Evolutionary conservation across 2,797 vertebrate genomes (phyloP).

Genomic region (Monodelphis domestica): DNA sequence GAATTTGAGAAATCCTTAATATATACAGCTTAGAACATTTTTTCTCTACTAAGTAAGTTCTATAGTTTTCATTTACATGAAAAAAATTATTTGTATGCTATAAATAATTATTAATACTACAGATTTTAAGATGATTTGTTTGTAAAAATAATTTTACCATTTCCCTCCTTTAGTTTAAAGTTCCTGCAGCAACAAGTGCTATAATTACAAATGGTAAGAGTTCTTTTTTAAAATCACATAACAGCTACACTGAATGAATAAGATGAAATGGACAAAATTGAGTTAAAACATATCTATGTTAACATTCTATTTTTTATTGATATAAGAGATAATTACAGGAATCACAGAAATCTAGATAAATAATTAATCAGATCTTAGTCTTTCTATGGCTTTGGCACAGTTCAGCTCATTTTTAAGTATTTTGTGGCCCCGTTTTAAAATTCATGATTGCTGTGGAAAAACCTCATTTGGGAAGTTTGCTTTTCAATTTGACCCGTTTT

Average conservation of each 20-base stretch:
- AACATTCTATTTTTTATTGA: not conserved
- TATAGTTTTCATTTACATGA: conserved; percentile 21
- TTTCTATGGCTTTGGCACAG: not conserved
- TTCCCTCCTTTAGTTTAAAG: conserved; percentile 92
- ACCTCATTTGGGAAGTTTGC: not conserved
- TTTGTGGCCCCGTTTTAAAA: not conserved
- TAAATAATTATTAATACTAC: not conserved
- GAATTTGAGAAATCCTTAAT: not conserved
- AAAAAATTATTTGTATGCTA: not conserved
- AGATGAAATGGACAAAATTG: conserved; percentile 25
- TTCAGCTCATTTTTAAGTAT: not conserved
- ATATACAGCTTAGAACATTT: not conserved
- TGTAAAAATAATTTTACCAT: conserved; percentile 18
- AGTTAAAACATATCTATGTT: conserved; percentile 25
- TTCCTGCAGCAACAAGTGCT: conserved; percentile 96
- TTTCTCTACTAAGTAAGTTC: not conserved
- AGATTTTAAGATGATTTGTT: not conserved
- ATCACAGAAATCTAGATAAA: not conserved
- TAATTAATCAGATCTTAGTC: not conserved
- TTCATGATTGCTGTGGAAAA: conserved; percentile 26
- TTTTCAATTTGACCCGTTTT: not conserved
- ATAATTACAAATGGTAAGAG: conserved; percentile 98
- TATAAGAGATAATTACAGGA: not conserved
- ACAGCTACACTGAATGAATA: conserved; percentile 32
- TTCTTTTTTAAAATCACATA: conserved; percentile 12